A percentile compares a stretch with the other conserved stretches of the same genome.
Conservation (phyloP, 2,888 invertebrate species). For the Nematopogon swammerdamellus region DNA sequence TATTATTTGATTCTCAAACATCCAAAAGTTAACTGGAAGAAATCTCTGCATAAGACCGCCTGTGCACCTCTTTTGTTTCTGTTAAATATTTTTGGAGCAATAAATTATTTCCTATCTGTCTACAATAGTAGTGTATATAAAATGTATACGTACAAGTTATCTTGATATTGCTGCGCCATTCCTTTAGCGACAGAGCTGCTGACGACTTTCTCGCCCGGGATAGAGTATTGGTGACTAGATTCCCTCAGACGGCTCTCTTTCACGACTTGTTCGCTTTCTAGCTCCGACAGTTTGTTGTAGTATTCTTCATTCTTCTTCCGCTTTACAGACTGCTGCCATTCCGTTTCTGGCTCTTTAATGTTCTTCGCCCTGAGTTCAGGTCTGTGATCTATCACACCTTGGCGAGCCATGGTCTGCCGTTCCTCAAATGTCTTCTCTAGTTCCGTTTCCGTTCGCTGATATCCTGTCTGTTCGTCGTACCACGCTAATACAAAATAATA, state of each 20-base stretch:
- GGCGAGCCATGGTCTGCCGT: conserved; percentile 67
- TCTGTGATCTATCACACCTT: conserved; percentile 61
- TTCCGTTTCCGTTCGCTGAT: conserved; percentile 83
- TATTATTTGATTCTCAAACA: too few relatives aligned
- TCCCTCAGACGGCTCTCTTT: conserved; percentile 79
- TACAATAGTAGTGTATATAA: too few relatives aligned
- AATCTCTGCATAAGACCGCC: too few relatives aligned
- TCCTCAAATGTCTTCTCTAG: conserved; percentile 87
- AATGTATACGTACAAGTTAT: conserved; percentile 69
- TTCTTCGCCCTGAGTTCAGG: conserved; percentile 64
- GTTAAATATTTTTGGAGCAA: too few relatives aligned
- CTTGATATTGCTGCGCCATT: conserved; percentile 85
- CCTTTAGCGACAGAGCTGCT: conserved; percentile 75
- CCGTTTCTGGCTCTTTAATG: conserved; percentile 70
- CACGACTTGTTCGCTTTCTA: conserved; percentile 81
- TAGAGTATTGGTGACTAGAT: conserved; percentile 75
- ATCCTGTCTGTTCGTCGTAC: conserved; percentile 88
- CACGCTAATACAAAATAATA: conserved; percentile 57
- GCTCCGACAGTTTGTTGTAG: conserved; percentile 74
- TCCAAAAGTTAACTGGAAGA: too few relatives aligned
- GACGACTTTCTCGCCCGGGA: conserved; percentile 80
- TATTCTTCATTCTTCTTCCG: conserved; percentile 81
- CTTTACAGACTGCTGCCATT: conserved; percentile 82
- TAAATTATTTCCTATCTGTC: too few relatives aligned
- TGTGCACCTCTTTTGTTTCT: too few relatives aligned